phyloP scores from a whole-genome alignment of 2,797 vertebrate species.

The Oreortyx pictus region DNA sequence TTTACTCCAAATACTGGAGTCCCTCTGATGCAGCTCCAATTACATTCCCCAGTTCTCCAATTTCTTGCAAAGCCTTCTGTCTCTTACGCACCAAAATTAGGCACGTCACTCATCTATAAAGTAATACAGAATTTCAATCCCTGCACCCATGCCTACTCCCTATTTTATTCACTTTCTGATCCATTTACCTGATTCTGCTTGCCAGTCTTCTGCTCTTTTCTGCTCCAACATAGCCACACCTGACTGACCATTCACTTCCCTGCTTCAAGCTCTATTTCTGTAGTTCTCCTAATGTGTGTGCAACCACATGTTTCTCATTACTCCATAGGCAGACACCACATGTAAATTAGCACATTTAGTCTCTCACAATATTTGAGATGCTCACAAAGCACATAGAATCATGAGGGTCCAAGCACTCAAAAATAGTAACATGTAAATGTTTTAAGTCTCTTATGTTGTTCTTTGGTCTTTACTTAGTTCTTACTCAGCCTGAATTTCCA shows the following conservation, averaged over 20 bases:
- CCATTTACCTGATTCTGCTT: conserved; percentile 9
- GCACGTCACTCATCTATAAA: conserved; percentile 27
- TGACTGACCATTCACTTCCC: not conserved
- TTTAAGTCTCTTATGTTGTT: not conserved
- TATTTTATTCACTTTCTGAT: conserved; percentile 29
- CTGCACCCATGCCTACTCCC: conserved; percentile 7
- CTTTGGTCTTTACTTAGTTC: not conserved
- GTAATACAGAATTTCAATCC: conserved; percentile 23
- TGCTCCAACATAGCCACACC: not conserved
- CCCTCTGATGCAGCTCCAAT: conserved; percentile 23
- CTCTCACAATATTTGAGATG: not conserved
- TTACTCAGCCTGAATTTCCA: not conserved
- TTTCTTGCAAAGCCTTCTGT: conserved; percentile 58
- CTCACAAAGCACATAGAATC: not conserved
- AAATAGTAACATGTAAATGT: no score
- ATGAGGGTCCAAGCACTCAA: not conserved
- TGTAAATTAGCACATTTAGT: not conserved
- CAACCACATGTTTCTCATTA: not conserved
- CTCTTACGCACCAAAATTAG: conserved; percentile 39
- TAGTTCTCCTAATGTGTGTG: not conserved
- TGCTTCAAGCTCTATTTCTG: not conserved
- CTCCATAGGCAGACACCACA: not conserved
- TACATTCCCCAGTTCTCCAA: conserved; percentile 27
- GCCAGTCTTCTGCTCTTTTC: not conserved
- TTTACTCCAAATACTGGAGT: not conserved